Evolutionary conservation across 2,113 vertebrate genomes (phyloP).

Genomic region (Fulmarus glacialis): DNA sequence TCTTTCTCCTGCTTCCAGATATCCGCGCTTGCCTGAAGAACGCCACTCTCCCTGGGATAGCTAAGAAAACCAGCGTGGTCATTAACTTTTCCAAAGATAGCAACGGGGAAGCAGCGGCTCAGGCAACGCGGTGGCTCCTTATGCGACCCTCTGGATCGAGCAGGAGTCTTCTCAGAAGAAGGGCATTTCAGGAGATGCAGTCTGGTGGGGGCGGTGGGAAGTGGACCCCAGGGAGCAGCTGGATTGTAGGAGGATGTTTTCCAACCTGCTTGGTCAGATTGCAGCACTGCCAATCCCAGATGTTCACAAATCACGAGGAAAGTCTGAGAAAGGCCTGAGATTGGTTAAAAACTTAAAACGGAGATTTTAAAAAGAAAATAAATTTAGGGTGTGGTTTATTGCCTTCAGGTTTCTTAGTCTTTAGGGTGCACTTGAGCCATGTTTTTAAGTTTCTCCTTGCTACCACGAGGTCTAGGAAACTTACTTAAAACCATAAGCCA

Average conservation of each 20-base stretch:
- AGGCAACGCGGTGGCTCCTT: neutral
- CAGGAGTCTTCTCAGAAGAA: neutral
- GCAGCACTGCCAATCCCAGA: slow-evolving; percentile 17
- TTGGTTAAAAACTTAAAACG: slow-evolving; percentile 1
- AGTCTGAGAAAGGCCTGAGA: neutral
- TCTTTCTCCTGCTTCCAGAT: slow-evolving; percentile 35
- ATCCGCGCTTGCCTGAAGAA: neutral
- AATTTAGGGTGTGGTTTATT: slow-evolving; percentile 52
- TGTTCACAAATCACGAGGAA: slow-evolving; percentile 10
- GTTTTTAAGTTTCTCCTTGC: slow-evolving; percentile 55
- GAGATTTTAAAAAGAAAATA: slow-evolving; percentile 11
- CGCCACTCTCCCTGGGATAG: neutral
- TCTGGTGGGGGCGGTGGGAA: neutral
- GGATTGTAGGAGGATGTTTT: neutral
- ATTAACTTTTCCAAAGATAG: slow-evolving; percentile 18
- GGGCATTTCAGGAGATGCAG: neutral
- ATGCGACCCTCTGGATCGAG: neutral
- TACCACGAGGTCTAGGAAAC: slow-evolving; percentile 53
- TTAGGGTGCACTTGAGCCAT: slow-evolving; percentile 42
- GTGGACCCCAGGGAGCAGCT: neutral
- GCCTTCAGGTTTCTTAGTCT: slow-evolving; percentile 47
- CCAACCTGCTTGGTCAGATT: neutral
- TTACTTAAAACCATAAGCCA: slow-evolving; percentile 44
- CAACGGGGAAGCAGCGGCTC: neutral
- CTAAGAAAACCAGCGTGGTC: neutral